A percentile compares a stretch with the other conserved stretches of the same genome.
These are phyloP conservation scores for Halisarca cf. caerulea DNA, from an alignment of 37 sponge, comb jelly and placozoan species.

Conservation along the genomic window DNA sequence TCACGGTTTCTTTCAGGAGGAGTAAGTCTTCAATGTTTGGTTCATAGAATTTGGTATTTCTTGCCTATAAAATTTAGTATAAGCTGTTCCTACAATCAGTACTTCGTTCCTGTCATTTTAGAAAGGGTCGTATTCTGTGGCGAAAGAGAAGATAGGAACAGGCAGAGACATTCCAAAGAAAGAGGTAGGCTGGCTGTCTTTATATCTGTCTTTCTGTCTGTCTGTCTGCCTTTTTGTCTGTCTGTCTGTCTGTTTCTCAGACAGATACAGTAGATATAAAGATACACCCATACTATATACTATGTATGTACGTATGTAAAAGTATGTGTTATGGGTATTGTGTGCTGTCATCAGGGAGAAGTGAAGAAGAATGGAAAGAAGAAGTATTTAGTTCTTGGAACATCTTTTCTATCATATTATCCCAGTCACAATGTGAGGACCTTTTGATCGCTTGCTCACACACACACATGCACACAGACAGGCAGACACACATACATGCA, in stretches of 20 bases:
- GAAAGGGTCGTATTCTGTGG: constrained; percentile 31
- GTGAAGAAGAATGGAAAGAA: constrained; percentile 78
- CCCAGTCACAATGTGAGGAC: constrained; percentile 73
- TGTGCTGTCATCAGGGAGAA: constrained; percentile 29
- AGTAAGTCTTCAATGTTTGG: too few species aligned
- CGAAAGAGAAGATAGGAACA: constrained; percentile 52
- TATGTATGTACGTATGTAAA: background rate
- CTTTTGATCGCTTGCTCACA: too few species aligned
- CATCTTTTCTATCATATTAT: constrained; percentile 70
- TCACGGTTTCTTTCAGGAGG: constrained; percentile 7
- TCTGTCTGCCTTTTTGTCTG: background rate
- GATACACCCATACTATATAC: too few species aligned
- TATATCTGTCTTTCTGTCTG: background rate
- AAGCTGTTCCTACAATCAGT: too few species aligned
- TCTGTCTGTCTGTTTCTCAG: background rate
- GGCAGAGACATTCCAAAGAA: constrained; percentile 85
- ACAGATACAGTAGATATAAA: too few species aligned
- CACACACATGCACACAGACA: too few species aligned
- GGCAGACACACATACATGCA: too few species aligned
- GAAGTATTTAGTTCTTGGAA: constrained; percentile 82
- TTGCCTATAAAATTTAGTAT: too few species aligned
- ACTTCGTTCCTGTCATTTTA: constrained; percentile 1
- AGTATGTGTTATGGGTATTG: too few species aligned
- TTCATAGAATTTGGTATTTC: too few species aligned
- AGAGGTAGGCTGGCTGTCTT: constrained; percentile 46